Evolutionary conservation across 1,140 invertebrate genomes (phyloP).

Genomic region (Metaphire vulgaris): DNA sequence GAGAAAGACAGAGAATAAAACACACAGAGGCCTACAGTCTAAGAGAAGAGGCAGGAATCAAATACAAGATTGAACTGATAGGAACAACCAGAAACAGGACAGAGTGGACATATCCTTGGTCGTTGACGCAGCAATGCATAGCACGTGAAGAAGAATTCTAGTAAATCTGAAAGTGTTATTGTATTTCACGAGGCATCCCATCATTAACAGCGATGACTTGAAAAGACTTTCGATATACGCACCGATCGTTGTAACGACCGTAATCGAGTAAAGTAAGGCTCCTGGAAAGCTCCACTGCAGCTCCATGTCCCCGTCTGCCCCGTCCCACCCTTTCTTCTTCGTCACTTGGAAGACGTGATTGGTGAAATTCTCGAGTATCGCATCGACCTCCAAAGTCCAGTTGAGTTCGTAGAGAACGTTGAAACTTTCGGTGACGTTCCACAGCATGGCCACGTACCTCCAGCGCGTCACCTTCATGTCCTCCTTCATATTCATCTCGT

Average conservation of each 20-base stretch:
- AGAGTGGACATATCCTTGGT: too few species aligned
- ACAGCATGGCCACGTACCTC: constrained; percentile 22
- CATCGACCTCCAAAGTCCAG: constrained; percentile 23
- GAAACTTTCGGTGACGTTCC: constrained; percentile 23
- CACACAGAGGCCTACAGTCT: too few species aligned
- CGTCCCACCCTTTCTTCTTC: constrained; percentile 53
- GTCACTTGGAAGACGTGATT: constrained; percentile 15
- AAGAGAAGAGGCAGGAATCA: too few species aligned
- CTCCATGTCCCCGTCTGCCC: constrained; percentile 54
- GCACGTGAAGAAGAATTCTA: too few species aligned
- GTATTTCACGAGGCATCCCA: too few species aligned
- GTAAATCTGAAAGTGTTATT: too few species aligned
- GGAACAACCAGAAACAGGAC: too few species aligned
- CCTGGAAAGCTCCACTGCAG: constrained; percentile 67
- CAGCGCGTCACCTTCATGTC: neutral
- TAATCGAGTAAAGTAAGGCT: constrained; percentile 69
- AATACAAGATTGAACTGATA: too few species aligned
- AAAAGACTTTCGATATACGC: too few species aligned
- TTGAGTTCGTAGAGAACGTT: constrained; percentile 24
- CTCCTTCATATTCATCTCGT: constrained; percentile 43
- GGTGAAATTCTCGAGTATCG: constrained; percentile 19
- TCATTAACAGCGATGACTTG: too few species aligned
- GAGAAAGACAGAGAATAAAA: too few species aligned
- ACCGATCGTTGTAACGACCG: constrained; percentile 74
- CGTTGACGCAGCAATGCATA: too few species aligned